A percentile compares a stretch with the other conserved stretches of the same genome.
Conservation (phyloP, 2,113 vertebrate species). For the Paedocypris sp. region DNA sequence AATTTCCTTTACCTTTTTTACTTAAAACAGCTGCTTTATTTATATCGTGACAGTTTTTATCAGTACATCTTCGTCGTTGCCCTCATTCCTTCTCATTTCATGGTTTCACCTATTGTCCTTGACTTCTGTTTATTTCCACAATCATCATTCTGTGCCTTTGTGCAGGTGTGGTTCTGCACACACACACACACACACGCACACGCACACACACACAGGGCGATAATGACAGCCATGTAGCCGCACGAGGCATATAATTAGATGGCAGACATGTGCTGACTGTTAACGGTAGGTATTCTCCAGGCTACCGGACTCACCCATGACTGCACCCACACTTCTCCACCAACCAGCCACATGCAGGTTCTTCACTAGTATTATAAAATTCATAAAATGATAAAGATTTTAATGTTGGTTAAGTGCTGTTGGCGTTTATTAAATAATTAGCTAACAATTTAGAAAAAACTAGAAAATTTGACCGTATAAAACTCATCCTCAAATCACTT, state of each 20-base stretch:
- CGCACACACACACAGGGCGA: slow-evolving; percentile 16
- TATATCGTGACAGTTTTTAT: not conserved
- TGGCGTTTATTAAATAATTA: no score
- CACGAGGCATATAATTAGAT: slow-evolving; percentile 37
- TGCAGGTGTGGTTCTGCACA: slow-evolving; percentile 33
- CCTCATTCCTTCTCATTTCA: not conserved
- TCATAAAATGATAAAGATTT: no score
- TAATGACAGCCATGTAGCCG: slow-evolving; percentile 31
- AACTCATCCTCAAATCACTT: no score
- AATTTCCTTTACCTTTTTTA: not conserved
- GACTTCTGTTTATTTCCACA: slow-evolving; percentile 17
- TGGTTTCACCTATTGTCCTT: not conserved
- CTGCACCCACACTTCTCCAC: slow-evolving; percentile 15
- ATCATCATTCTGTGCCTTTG: slow-evolving; percentile 19
- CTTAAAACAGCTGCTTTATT: no score
- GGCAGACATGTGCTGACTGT: slow-evolving; percentile 29
- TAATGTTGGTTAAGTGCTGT: no score
- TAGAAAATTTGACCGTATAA: no score
- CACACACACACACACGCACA: slow-evolving; percentile 8
- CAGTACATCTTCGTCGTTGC: not conserved
- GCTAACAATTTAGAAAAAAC: no score
- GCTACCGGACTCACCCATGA: slow-evolving; percentile 14
- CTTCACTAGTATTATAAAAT: no score
- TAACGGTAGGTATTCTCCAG: slow-evolving; percentile 33
- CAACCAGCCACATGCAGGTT: no score